Evolutionary conservation across 2,797 vertebrate species (phyloP), one percentile per base, ranked within the genome.

Genomic region (Dendrocincla tyrannina): DNA sequence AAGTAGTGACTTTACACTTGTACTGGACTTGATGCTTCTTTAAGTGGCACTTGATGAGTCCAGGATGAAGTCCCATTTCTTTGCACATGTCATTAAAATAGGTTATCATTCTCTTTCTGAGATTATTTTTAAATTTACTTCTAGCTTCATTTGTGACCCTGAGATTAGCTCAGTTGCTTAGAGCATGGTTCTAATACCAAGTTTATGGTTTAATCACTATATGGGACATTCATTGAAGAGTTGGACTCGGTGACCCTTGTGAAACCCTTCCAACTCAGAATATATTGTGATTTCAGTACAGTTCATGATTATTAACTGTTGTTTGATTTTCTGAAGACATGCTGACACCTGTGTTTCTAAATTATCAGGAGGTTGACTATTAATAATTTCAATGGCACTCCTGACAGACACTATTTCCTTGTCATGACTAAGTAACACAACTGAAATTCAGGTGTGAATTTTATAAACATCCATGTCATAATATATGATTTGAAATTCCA

Each of bases 121-220:
- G 7, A 11, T 50, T 39, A 37, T 74, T 94, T 93, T 80, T 4
- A 60, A 80, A 35, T 64, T 72, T 73, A 25, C 11, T 4, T 37
- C 10, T 60, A 73, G 9, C 6, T 44, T 58, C 50, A 35, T 58
- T 52, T 4, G 27, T 46, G n/a, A 6, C 8, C 22, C 24, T 64
- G 28, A 39, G 23, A 32, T 39, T 10, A 64, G 12, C 14, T 58
- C 5, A 25, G 17, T 46, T 22, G 55, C 2, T 41, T 16, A 27
- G 44, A 64, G 9, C 4, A 58, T 1, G 0, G 10, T 58, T 22
- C 10, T 52, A 70, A 7, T 0, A 1, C 10, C 55, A 44, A 30
- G 11, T 8, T n/a, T 42, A 39, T 25, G 23, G 5, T 30, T 70
- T 56, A 28, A 50, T 62, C 8, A 4, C 4, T 23, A 3, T 44